Conservation (phyloP, 2,888 invertebrate species). For the Hemaris fuciformis region DNA sequence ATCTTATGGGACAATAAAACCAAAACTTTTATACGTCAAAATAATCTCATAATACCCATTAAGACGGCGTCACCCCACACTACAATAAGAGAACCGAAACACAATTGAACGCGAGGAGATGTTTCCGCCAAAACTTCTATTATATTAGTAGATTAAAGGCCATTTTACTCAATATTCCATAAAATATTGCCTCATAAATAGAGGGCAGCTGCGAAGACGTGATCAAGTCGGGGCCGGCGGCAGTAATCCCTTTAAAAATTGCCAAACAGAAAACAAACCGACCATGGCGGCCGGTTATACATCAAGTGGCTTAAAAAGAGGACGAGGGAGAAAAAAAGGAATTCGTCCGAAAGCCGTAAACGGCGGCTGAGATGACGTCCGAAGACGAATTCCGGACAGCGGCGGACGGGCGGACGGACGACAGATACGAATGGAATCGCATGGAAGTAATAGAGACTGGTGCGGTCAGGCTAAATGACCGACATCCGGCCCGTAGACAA, state of each 20-base stretch:
- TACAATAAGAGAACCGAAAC: slow-evolving; percentile 64
- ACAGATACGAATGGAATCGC: slow-evolving; percentile 79
- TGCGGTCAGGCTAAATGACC: slow-evolving; percentile 77
- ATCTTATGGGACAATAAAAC: slow-evolving; percentile 3
- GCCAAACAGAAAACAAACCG: slow-evolving; percentile 78
- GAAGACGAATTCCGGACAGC: slow-evolving; percentile 68
- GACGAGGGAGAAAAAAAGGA: slow-evolving; percentile 47
- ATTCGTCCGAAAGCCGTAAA: slow-evolving; percentile 54
- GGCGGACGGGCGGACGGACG: slow-evolving; percentile 41
- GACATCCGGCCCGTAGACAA: slow-evolving; percentile 75
- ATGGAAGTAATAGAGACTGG: slow-evolving; percentile 72
- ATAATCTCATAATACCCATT: slow-evolving; percentile 49
- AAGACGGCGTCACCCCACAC: slow-evolving; percentile 47
- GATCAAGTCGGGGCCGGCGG: slow-evolving; percentile 60
- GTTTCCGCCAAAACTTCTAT: slow-evolving; percentile 61
- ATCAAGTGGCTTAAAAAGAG: slow-evolving; percentile 71
- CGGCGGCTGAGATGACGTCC: slow-evolving; percentile 58
- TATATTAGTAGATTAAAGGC: slow-evolving; percentile 80
- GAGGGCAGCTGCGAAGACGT: slow-evolving; percentile 71
- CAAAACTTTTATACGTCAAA: slow-evolving; percentile 24
- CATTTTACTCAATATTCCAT: slow-evolving; percentile 80
- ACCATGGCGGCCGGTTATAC: slow-evolving; percentile 66
- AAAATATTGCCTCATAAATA: slow-evolving; percentile 80
- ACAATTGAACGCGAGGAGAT: slow-evolving; percentile 61
- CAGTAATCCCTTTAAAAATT: slow-evolving; percentile 79